Evolutionary conservation across 2,797 vertebrate genomes (phyloP).

Genomic region (Alfaro cultratus): DNA sequence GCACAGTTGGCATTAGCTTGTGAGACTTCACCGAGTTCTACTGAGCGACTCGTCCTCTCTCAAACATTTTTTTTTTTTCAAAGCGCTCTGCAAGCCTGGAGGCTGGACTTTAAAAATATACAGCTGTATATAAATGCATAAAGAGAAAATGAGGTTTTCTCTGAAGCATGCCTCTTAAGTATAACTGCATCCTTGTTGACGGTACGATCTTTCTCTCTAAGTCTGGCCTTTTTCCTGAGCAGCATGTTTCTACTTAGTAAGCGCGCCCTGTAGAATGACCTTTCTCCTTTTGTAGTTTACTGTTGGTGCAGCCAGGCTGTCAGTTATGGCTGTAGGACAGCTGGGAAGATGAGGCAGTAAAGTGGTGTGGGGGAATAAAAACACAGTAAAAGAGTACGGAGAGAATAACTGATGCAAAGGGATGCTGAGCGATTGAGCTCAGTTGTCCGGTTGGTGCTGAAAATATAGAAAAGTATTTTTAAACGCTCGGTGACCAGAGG

Average conservation of each 20-base stretch:
- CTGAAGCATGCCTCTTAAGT: neutral
- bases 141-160: neutral
- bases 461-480: neutral
- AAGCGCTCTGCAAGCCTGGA: neutral
- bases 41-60: too few relatives aligned
- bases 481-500: neutral
- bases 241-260: neutral
- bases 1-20: neutral
- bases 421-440: neutral
- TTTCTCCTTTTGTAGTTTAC: neutral
- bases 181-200: neutral
- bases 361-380: neutral
- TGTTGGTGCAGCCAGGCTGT: neutral
- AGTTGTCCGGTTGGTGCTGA: neutral
- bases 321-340: neutral
- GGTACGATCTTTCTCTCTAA: neutral
- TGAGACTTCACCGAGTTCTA: neutral
- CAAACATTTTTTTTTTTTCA: neutral
- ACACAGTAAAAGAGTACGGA: neutral
- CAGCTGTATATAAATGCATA: neutral
- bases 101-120: neutral
- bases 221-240: neutral
- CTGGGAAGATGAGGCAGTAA: neutral
- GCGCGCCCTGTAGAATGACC: too few relatives aligned
- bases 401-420: neutral